A percentile compares a stretch with the other conserved stretches of the same genome.
These are phyloP conservation scores for Leptopterna dolabrata DNA, from an alignment of 2,888 invertebrate genomes.

Conservation along the genomic window DNA sequence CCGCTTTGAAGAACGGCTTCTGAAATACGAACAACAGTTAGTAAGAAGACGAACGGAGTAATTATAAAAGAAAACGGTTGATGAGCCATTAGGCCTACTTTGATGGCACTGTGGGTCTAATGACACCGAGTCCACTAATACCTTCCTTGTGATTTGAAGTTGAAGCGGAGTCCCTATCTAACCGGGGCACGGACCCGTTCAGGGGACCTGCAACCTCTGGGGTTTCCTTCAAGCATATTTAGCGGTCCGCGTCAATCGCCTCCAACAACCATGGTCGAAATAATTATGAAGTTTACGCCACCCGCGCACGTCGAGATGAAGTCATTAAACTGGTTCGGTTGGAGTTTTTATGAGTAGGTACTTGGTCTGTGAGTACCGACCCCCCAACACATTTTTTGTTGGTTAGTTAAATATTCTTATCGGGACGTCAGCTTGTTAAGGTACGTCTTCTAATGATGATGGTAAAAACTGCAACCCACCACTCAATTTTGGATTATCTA, in stretches of 20 bases:
- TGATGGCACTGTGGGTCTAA: neutral
- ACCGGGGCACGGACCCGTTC: neutral
- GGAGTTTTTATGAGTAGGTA: too few relatives aligned
- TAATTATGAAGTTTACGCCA: constrained; percentile 3
- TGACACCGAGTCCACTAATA: neutral
- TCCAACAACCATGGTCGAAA: neutral
- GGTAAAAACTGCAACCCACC: too few relatives aligned
- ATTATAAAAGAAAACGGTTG: constrained; percentile 4
- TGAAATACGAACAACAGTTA: neutral
- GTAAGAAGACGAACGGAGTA: neutral
- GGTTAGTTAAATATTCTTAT: too few relatives aligned
- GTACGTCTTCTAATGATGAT: too few relatives aligned
- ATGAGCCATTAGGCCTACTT: neutral
- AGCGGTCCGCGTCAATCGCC: constrained; percentile 3
- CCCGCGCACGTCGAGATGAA: neutral
- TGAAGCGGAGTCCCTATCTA: neutral
- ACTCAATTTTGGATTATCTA: too few relatives aligned
- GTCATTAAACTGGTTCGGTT: neutral
- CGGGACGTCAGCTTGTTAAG: too few relatives aligned
- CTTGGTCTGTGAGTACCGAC: too few relatives aligned
- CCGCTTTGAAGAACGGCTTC: neutral
- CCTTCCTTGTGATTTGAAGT: neutral
- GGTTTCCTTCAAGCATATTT: neutral
- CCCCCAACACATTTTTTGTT: too few relatives aligned
- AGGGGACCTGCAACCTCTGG: neutral